A percentile compares a stretch with the other conserved stretches of the same genome.
These are phyloP conservation scores for Cyprinus carpio DNA, from an alignment of 2,113 vertebrate genomes.

Conservation along the genomic window DNA sequence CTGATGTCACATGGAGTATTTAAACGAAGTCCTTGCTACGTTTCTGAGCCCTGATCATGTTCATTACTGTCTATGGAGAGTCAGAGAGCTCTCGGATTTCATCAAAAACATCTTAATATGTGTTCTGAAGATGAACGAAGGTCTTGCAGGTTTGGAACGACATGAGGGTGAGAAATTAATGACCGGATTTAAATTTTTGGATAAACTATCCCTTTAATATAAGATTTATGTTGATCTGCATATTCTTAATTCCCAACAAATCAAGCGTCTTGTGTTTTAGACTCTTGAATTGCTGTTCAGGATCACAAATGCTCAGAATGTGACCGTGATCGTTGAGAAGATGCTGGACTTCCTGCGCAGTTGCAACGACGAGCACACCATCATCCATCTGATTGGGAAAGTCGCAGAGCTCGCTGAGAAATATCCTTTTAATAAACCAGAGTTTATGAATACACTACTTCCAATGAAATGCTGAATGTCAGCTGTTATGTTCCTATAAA, in stretches of 20 bases:
- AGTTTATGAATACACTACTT: neutral
- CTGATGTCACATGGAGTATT: too few species aligned
- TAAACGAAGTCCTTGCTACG: too few species aligned
- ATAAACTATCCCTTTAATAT: neutral
- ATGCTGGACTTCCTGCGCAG: conserved; percentile 90
- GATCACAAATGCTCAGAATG: conserved; percentile 95
- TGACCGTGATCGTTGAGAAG: conserved; percentile 91
- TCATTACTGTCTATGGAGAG: too few species aligned
- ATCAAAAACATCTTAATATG: too few species aligned
- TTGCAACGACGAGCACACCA: conserved; percentile 87
- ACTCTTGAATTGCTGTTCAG: conserved; percentile 94
- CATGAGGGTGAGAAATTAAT: too few species aligned
- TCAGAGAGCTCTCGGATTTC: too few species aligned
- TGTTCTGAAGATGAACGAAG: too few species aligned
- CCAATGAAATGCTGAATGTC: neutral
- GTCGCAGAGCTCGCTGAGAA: conserved; percentile 94
- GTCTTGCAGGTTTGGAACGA: too few species aligned
- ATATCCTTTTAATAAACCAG: conserved; percentile 83
- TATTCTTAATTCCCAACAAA: neutral
- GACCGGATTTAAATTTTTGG: too few species aligned
- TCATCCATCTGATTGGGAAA: conserved; percentile 87
- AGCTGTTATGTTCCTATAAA: conserved; percentile 74
- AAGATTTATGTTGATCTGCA: neutral
- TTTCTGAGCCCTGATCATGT: too few species aligned
- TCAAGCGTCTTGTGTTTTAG: conserved; percentile 63